Percentiles rank a stretch among this genome's conserved stretches.
phyloP scores from a whole-genome alignment of 1,140 invertebrate genomes.

The Eueides isabella region DNA sequence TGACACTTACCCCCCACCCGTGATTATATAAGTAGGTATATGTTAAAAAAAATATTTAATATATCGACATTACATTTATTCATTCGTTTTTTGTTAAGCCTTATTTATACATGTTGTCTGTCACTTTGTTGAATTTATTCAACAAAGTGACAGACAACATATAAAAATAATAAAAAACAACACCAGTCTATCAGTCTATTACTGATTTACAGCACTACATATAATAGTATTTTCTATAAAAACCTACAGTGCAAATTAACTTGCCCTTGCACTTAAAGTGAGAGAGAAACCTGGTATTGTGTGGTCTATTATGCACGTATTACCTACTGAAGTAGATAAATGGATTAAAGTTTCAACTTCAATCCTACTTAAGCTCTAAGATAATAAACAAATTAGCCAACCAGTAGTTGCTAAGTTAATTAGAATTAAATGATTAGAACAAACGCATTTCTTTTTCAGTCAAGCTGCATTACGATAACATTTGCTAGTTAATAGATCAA shows the following conservation, averaged over 20 bases:
- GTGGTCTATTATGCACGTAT: neutral
- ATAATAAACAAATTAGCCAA: neutral
- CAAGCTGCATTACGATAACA: neutral
- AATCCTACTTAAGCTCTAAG: slow-evolving; percentile 3
- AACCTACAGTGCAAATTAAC: neutral
- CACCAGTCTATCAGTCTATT: neutral
- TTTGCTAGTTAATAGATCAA: neutral
- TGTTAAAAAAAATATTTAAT: no score
- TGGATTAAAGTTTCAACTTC: slow-evolving; percentile 1
- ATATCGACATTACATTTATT: no score
- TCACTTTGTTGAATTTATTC: no score
- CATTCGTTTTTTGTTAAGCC: no score
- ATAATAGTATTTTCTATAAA: neutral
- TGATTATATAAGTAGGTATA: no score
- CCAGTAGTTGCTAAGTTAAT: neutral
- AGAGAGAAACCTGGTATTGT: neutral
- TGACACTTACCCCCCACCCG: no score
- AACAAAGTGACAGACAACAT: neutral
- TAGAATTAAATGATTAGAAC: neutral
- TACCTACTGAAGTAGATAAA: slow-evolving; percentile 10
- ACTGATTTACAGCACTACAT: neutral
- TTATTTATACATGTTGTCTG: no score
- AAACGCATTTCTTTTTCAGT: neutral
- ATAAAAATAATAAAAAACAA: neutral
- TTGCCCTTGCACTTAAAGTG: neutral